phyloP scores from a whole-genome alignment of 2,113 vertebrate genomes.

The Gambusia holbrooki region DNA sequence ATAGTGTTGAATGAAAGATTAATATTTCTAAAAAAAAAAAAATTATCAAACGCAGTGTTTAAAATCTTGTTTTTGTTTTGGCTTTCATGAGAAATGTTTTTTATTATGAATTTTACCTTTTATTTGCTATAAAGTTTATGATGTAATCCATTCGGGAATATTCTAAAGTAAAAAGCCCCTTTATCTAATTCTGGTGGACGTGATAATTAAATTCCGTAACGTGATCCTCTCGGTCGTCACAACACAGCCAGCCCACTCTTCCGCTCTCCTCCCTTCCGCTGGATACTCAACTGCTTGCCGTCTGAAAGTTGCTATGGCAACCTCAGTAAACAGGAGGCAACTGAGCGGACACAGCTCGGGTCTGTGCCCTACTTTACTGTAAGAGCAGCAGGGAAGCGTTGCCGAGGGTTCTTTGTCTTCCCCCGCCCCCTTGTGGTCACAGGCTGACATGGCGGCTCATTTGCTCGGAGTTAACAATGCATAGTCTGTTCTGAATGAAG shows the following conservation, averaged over 20 bases:
- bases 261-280: slow-evolving; percentile 39
- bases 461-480: slow-evolving; percentile 20
- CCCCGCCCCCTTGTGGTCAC: slow-evolving; percentile 51
- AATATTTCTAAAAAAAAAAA: too few relatives aligned
- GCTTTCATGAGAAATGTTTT: too few relatives aligned
- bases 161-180: slow-evolving; percentile 32
- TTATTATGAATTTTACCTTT: too few relatives aligned
- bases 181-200: slow-evolving; percentile 6
- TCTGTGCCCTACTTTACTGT: slow-evolving; percentile 29
- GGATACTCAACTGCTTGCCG: slow-evolving; percentile 9
- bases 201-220: slow-evolving; percentile 37
- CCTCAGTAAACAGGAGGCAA: slow-evolving; percentile 34
- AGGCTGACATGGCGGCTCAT: neutral
- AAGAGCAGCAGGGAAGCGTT: neutral
- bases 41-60: too few relatives aligned
- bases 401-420: neutral
- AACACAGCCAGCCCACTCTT: slow-evolving; percentile 35
- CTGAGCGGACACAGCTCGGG: neutral
- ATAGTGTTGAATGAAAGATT: too few relatives aligned
- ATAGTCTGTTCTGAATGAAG: slow-evolving; percentile 5
- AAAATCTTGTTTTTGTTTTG: too few relatives aligned
- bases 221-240: slow-evolving; percentile 17
- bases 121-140: too few relatives aligned
- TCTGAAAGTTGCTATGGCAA: slow-evolving; percentile 63
- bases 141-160: too few relatives aligned